Conservation (phyloP, 2,888 invertebrate species). For the Synergus itoensis region DNA sequence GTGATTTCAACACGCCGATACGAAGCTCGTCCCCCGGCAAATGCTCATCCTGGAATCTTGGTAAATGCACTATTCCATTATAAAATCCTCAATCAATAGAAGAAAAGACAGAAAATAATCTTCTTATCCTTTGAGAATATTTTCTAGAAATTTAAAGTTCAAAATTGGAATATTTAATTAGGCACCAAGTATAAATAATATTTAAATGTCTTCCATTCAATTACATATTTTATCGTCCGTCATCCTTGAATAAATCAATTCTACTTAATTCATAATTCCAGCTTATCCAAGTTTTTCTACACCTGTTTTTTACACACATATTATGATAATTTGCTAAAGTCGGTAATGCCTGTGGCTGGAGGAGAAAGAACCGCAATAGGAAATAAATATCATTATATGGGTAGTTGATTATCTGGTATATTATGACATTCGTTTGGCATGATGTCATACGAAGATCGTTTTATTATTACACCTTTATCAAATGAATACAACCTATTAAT, state of each 20-base stretch:
- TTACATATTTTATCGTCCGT: background rate
- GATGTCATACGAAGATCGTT: background rate
- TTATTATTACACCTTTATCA: conserved; percentile 2
- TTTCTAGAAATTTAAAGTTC: background rate
- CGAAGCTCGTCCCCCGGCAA: conserved; percentile 73
- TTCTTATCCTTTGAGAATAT: background rate
- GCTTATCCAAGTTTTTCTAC: background rate
- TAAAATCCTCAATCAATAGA: background rate
- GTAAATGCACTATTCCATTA: conserved; percentile 60
- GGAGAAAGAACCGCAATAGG: background rate
- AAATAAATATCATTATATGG: background rate
- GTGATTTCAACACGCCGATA: conserved; percentile 76
- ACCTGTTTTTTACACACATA: background rate
- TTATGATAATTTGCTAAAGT: background rate
- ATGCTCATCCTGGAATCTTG: conserved; percentile 67
- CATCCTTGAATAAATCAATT: background rate
- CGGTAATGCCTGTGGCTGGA: background rate
- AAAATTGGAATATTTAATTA: too few relatives aligned
- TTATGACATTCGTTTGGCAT: background rate
- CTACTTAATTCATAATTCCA: background rate
- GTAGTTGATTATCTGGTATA: background rate
- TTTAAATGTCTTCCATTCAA: background rate
- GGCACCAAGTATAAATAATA: too few relatives aligned
- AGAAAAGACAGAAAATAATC: background rate
- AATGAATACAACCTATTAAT: background rate